Evolutionary conservation across 2,797 vertebrate genomes (phyloP).

Genomic region (Myiothlypis coronata): DNA sequence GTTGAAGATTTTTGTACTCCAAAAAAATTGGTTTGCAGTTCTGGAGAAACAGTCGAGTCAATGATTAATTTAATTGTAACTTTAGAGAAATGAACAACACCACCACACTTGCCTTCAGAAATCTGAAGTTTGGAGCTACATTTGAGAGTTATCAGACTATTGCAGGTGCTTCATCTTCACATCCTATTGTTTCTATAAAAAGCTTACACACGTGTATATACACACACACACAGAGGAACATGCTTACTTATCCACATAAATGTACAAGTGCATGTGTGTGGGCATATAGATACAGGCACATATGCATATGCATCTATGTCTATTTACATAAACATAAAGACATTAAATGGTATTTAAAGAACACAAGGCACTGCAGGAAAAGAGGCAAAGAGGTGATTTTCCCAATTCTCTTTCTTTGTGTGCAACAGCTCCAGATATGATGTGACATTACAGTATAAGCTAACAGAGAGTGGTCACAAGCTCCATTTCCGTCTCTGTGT

Average conservation of each 20-base stretch:
- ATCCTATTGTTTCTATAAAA: background rate
- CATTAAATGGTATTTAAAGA: background rate
- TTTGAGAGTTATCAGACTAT: background rate
- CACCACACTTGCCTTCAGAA: background rate
- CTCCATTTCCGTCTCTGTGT: background rate
- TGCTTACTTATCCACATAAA: background rate
- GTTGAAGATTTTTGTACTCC: background rate
- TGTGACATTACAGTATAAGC: background rate
- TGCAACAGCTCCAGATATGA: background rate
- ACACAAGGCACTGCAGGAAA: background rate
- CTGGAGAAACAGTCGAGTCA: background rate
- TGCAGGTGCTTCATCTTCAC: background rate
- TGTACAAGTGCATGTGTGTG: background rate
- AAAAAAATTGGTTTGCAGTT: background rate
- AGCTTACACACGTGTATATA: accelerated
- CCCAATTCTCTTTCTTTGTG: background rate
- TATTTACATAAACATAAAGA: background rate
- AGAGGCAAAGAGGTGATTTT: background rate
- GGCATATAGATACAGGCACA: background rate
- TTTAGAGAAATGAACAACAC: background rate
- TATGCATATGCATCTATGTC: background rate
- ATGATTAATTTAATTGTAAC: background rate
- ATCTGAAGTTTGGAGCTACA: background rate
- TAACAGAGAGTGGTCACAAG: background rate
- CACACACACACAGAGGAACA: background rate